Base-by-base conservation (phyloP, 2,888 invertebrate genomes). In the Synergus laeviventris region DNA sequence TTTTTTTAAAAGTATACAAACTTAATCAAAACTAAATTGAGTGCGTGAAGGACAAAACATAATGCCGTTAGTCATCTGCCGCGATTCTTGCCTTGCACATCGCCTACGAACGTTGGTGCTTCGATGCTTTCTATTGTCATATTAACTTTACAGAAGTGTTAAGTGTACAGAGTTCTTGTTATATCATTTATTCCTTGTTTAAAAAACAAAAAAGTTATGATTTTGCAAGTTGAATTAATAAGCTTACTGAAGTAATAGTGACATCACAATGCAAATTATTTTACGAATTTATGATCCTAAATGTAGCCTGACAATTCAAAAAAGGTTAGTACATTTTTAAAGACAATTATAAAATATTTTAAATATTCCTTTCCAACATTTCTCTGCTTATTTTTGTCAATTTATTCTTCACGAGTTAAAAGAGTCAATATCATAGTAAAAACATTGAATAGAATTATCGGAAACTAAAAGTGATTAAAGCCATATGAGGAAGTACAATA, bases 91-190 rank as follows among this genome's bases (percentile, higher is more conserved):
- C n/a, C 70, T 70, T 36, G 31, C 31, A 36, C 12, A 45, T 16
- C 66, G 66, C 66, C 66, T 66, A 66, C 66, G 24, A 66, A 1
- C 45, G 45, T 66, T 66, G 24, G 24, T 66, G 24, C 45, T 9
- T 66, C 45, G 24, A n/a, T 66, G 24, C 45, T 9, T 66, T n/a
- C 24, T 18, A 12, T 70, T 70, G 70, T 31, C 49, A 70, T n/a
- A 60, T 74, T 59, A 42, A 42, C 11, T 59, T n/a, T 9, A n/a
- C 39, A n/a, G 42, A 59, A 38, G 59, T 74, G 74, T 74, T 42
- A 38, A 59, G 59, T 74, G 14, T 38, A 56, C 24, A 12, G 12
- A 60, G 18, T 38, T 74, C 59, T 74, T 36, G n/a, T 21, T 8
- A 49, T 21, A 36, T 45, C 18, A 70, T 5, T 49, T 16, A 36